Conservation (phyloP, 1,140 invertebrate genomes). For the Calephelis nemesis region DNA sequence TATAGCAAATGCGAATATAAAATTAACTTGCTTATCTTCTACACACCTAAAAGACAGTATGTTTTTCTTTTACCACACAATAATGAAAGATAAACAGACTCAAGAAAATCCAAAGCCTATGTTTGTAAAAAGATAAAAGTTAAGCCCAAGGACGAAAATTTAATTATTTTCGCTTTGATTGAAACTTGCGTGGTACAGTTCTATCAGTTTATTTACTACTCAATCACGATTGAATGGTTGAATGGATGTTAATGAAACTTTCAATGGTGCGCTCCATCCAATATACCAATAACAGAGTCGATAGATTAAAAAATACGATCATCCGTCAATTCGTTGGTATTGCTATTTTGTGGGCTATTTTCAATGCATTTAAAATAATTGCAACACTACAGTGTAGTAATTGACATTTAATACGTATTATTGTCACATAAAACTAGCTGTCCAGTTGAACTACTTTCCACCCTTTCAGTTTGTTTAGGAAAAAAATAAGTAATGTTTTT, state of each 20-base stretch:
- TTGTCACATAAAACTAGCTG: too few relatives aligned
- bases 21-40: constrained; percentile 12
- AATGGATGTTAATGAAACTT: constrained; percentile 34
- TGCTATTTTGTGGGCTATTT: background rate
- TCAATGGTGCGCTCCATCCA: constrained; percentile 24
- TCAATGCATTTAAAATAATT: background rate
- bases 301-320: constrained; percentile 16
- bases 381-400: too few relatives aligned
- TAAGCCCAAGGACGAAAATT: background rate
- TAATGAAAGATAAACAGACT: constrained; percentile 17
- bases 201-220: constrained; percentile 34
- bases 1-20: background rate
- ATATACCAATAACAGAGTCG: constrained; percentile 15
- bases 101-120: constrained; percentile 9
- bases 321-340: constrained; percentile 5
- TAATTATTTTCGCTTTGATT: constrained; percentile 20
- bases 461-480: too few relatives aligned
- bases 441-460: too few relatives aligned
- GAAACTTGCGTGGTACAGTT: constrained; percentile 11
- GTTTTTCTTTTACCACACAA: constrained; percentile 6
- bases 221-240: constrained; percentile 32
- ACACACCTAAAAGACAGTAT: background rate
- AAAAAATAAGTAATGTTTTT: too few relatives aligned
- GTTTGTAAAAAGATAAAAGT: constrained; percentile 15
- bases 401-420: too few relatives aligned